A percentile compares a stretch with the other conserved stretches of the same genome.
Evolutionary conservation across 2,888 invertebrate genomes (phyloP).

Genomic region (Lingula anatina): DNA sequence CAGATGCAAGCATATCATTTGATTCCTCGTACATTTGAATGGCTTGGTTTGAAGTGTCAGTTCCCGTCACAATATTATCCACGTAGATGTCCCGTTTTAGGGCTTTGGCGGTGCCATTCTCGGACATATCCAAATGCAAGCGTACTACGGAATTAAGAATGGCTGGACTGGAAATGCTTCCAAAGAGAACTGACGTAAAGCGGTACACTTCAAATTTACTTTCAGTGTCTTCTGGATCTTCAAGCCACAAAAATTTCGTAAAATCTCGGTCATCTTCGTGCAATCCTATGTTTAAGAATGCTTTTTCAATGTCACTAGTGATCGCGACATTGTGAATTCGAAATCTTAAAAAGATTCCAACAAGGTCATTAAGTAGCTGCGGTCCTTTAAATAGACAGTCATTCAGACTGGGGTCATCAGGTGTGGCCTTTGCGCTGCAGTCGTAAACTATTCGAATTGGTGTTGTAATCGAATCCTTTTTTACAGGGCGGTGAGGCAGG

Average conservation of each 20-base stretch:
- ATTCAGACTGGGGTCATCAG: slow-evolving; percentile 11
- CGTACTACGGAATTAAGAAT: neutral
- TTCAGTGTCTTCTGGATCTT: slow-evolving; percentile 1
- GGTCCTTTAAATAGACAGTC: slow-evolving; percentile 9
- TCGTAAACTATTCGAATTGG: slow-evolving; percentile 8
- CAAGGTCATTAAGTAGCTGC: slow-evolving; percentile 6
- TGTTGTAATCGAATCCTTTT: slow-evolving; percentile 2
- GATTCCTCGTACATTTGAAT: slow-evolving; percentile 5
- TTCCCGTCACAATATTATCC: slow-evolving; percentile 10
- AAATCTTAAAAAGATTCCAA: slow-evolving; percentile 2
- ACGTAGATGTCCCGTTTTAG: slow-evolving; percentile 6
- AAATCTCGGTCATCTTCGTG: slow-evolving; percentile 7
- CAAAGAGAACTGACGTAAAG: slow-evolving; percentile 8
- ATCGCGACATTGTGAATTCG: slow-evolving; percentile 3
- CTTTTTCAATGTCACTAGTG: slow-evolving; percentile 11
- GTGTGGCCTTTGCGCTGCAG: too few species aligned
- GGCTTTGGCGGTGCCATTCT: neutral
- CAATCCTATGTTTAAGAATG: slow-evolving; percentile 7
- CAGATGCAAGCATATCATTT: slow-evolving; percentile 3
- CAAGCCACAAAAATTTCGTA: slow-evolving; percentile 9
- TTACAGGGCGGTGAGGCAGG: slow-evolving; percentile 9
- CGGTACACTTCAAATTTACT: slow-evolving; percentile 8
- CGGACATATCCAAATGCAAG: slow-evolving; percentile 4
- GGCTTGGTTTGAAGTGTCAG: neutral
- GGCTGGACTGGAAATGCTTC: slow-evolving; percentile 4